These are phyloP conservation scores for Fringilla coelebs DNA, from an alignment of 2,797 vertebrate genomes.

Conservation along the genomic window DNA sequence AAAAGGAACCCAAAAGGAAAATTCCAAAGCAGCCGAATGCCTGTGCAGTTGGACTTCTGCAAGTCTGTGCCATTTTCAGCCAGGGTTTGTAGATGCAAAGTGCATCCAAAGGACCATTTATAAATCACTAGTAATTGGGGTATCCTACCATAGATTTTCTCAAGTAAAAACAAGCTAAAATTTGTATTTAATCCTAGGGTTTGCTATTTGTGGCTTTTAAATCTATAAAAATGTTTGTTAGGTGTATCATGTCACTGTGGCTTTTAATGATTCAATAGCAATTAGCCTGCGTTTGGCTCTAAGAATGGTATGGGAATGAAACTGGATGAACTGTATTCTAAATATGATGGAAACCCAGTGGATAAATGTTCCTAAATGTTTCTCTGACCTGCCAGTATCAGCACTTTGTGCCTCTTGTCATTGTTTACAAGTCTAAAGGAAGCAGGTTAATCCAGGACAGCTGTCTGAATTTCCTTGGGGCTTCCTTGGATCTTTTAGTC, in stretches of 20 bases:
- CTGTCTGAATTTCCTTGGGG: not conserved
- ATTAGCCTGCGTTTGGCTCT: not conserved
- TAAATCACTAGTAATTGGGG: not conserved
- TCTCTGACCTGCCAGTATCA: not conserved
- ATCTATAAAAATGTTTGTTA: not conserved
- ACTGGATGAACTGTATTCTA: not conserved
- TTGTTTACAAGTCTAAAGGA: not conserved
- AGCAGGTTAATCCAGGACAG: slow-evolving; percentile 1
- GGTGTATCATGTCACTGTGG: not conserved
- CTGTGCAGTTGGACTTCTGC: not conserved
- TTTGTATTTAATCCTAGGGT: not conserved
- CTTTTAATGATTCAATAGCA: not conserved
- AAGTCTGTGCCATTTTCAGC: not conserved
- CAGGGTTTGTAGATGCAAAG: not conserved
- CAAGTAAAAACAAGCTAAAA: not conserved
- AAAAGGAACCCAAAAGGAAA: not conserved
- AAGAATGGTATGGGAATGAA: not conserved
- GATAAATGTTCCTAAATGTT: not conserved
- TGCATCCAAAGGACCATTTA: not conserved
- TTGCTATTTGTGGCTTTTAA: not conserved
- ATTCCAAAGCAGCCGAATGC: not conserved
- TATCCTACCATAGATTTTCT: not conserved
- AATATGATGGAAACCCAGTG: not conserved
- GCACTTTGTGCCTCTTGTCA: not conserved
- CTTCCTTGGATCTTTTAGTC: not conserved